phyloP scores from a whole-genome alignment of 2,113 vertebrate genomes.

The Periophthalmodon schlosseri region DNA sequence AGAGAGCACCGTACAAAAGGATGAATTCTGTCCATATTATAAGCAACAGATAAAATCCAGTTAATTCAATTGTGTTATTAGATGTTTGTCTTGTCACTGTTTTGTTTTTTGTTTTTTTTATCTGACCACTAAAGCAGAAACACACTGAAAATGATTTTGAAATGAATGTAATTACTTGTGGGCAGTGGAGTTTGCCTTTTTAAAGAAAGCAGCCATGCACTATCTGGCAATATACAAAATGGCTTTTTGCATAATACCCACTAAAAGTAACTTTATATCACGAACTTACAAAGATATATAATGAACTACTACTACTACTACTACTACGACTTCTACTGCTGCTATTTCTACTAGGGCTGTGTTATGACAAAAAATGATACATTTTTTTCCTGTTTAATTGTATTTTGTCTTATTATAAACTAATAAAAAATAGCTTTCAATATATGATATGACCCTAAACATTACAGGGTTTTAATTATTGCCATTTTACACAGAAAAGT shows the following conservation, averaged over 20 bases:
- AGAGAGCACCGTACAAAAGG: slow-evolving; percentile 14
- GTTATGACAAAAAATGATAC: too few relatives aligned
- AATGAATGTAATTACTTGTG: slow-evolving; percentile 38
- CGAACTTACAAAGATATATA: background rate
- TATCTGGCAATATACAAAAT: slow-evolving; percentile 1
- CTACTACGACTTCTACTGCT: background rate
- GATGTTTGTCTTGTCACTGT: slow-evolving; percentile 17
- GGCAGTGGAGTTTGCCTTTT: slow-evolving; percentile 22
- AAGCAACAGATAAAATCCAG: background rate
- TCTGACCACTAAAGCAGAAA: slow-evolving; percentile 37
- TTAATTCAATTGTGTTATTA: slow-evolving; percentile 8
- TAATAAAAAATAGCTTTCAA: too few relatives aligned
- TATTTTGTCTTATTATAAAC: too few relatives aligned
- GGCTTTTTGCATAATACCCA: background rate
- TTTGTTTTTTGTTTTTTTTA: background rate
- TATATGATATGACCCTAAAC: too few relatives aligned
- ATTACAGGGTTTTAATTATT: too few relatives aligned
- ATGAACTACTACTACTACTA: too few relatives aligned
- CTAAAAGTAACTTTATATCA: background rate
- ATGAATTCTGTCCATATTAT: slow-evolving; percentile 9
- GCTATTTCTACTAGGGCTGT: background rate
- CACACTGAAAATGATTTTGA: slow-evolving; percentile 38
- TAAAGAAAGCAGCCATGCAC: slow-evolving; percentile 6
- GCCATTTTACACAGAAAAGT: too few relatives aligned
- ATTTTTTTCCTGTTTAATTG: too few relatives aligned